Evolutionary conservation across 2,888 invertebrate genomes (phyloP), one percentile per base, ranked within the genome.

Genomic region (Tipula confusa): DNA sequence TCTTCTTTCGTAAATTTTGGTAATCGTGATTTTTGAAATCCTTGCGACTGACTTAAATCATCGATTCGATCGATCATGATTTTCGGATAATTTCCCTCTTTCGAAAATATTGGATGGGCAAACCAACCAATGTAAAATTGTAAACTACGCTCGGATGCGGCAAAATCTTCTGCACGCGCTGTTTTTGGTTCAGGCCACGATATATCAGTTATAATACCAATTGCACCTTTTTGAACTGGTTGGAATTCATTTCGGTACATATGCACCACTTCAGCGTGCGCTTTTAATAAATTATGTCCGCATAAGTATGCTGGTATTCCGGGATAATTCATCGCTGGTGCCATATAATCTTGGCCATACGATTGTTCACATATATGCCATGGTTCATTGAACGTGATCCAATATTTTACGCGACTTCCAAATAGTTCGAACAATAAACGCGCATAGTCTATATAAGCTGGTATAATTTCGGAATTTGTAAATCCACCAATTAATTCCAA

Each of bases 331-430:
- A 92, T 88, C 0, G 91, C 91, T 0, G 93, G 93, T 0, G 93
- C 93, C 88, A 93, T 89, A 86, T 91, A 92, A 38, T 91, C 91
- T 29, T 91, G 91, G 1, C 92, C 92, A 84, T 89, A 90, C 24
- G 88, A 88, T 83, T 89, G 89, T 83, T 89, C 90, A 82, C 90
- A 90, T 79, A 90, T 87, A 85, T 89, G 89, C 90, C 90, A 89
- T 1, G 95, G 95, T 87, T 95, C 95, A 87, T 95, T 95, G 85
- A 95, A 92, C 0, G 95, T 95, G 11, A 94, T 92, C 95, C 95
- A 95, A 84, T 86, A 86, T 86, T 92, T 93, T 5, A 95, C 93
- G 87, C 92, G 92, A 85, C 91, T 91, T 0, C 92, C 94, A 85
- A 92, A 93, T 86, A 92, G 89, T 83, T 91, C 90, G 85, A 93